phyloP scores from a whole-genome alignment of 2,797 vertebrate genomes.

The Phalloptychus januarius region DNA sequence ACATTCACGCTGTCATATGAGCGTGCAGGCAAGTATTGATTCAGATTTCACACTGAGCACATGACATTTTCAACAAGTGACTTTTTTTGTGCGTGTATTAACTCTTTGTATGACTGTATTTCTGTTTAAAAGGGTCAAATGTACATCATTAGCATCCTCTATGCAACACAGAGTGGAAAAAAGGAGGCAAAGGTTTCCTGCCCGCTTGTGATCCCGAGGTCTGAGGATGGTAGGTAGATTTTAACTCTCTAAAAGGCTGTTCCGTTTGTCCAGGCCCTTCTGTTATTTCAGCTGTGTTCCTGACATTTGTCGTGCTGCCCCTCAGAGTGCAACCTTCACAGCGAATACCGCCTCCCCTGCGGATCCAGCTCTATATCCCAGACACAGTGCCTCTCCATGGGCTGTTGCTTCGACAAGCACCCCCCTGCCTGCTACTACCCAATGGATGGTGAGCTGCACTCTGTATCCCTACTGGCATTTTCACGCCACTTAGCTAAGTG shows the following conservation, averaged over 20 bases:
- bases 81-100: slow-evolving; percentile 45
- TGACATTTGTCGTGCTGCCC: slow-evolving; percentile 67
- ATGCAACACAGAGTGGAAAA: slow-evolving; percentile 55
- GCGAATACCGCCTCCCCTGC: slow-evolving; percentile 77
- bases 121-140: slow-evolving; percentile 65
- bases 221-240: slow-evolving; percentile 65
- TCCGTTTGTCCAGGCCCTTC: slow-evolving; percentile 42
- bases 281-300: slow-evolving; percentile 54
- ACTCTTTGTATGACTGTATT: slow-evolving; percentile 35
- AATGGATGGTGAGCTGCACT: slow-evolving; percentile 79
- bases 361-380: slow-evolving; percentile 59
- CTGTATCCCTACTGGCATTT: slow-evolving; percentile 51
- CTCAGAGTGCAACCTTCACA: slow-evolving; percentile 78
- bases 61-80: slow-evolving; percentile 59
- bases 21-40: slow-evolving; percentile 73
- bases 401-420: slow-evolving; percentile 78
- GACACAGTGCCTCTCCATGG: slow-evolving; percentile 71
- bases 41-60: slow-evolving; percentile 43
- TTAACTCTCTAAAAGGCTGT: slow-evolving; percentile 42
- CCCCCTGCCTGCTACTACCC: slow-evolving; percentile 78
- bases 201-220: slow-evolving; percentile 42
- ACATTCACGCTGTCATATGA: slow-evolving; percentile 75
- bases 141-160: slow-evolving; percentile 66
- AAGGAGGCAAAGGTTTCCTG: slow-evolving; percentile 71
- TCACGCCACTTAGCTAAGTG: slow-evolving; percentile 49